Percentiles rank a stretch among this genome's conserved stretches.
These are phyloP conservation scores for Caenorhabditis panamensis DNA, from an alignment of 2,888 invertebrate genomes.

Conservation along the genomic window DNA sequence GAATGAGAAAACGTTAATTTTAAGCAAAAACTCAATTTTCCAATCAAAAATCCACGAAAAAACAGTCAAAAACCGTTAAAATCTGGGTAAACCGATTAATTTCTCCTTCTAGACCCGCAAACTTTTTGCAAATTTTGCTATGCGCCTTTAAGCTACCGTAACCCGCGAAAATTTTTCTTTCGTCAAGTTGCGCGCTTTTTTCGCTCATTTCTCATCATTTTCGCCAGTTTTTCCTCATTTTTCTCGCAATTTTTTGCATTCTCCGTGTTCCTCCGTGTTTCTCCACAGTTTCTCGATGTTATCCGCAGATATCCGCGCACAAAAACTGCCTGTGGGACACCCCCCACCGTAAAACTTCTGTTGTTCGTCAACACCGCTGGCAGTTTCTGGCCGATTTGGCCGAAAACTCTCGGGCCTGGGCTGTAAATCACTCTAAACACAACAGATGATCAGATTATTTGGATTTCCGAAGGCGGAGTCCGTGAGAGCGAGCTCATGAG, in stretches of 20 bases:
- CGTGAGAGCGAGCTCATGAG: neutral
- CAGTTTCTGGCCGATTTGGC: neutral
- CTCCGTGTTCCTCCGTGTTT: neutral
- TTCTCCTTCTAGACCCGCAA: neutral
- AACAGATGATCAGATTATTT: too few relatives aligned
- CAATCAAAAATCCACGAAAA: too few relatives aligned
- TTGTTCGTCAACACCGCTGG: neutral
- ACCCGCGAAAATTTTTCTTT: neutral
- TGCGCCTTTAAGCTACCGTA: slow-evolving; percentile 11
- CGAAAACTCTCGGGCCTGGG: neutral
- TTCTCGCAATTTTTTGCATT: neutral
- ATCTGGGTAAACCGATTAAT: too few relatives aligned
- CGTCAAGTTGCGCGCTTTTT: too few relatives aligned
- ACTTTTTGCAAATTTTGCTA: neutral
- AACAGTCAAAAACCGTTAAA: too few relatives aligned
- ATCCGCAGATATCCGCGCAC: too few relatives aligned
- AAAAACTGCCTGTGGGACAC: neutral
- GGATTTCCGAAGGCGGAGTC: neutral
- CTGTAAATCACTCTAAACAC: slow-evolving; percentile 4
- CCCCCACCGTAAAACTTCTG: neutral
- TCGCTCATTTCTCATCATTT: neutral
- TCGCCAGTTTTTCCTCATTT: neutral
- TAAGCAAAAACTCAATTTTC: too few relatives aligned
- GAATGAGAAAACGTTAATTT: too few relatives aligned
- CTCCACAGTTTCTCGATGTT: neutral